Conservation (phyloP, 2,888 invertebrate species). For the Cynaeus angustus region DNA sequence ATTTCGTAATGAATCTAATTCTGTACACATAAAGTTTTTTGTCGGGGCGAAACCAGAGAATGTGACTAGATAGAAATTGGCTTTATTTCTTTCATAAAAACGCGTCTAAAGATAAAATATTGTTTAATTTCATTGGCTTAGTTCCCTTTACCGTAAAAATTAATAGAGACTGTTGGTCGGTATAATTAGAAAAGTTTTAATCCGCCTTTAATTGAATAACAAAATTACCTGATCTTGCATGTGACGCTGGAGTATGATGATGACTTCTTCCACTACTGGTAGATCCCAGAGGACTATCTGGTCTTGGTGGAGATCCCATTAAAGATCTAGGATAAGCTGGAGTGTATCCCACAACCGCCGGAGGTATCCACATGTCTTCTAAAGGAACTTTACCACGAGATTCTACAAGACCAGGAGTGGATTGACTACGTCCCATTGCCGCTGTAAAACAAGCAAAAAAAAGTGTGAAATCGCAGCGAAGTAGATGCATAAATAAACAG, state of each 20-base stretch:
- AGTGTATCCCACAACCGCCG: slow-evolving; percentile 67
- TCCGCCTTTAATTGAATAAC: no score
- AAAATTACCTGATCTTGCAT: slow-evolving; percentile 68
- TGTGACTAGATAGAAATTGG: no score
- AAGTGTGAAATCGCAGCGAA: slow-evolving; percentile 4
- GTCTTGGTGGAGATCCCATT: slow-evolving; percentile 71
- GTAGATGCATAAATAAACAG: slow-evolving; percentile 35
- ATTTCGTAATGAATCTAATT: no score
- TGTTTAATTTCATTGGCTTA: no score
- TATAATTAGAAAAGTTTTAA: no score
- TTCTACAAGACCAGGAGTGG: slow-evolving; percentile 96
- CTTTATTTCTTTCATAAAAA: no score
- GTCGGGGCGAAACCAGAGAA: no score
- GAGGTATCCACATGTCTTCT: slow-evolving; percentile 88
- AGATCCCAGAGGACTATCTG: slow-evolving; percentile 73
- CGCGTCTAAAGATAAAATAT: no score
- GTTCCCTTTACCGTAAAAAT: no score
- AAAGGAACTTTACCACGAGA: slow-evolving; percentile 91
- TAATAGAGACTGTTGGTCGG: no score
- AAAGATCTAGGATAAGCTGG: slow-evolving; percentile 68
- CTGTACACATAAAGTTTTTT: no score
- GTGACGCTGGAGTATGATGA: slow-evolving; percentile 69
- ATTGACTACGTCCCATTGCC: slow-evolving; percentile 96
- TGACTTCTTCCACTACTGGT: slow-evolving; percentile 72
- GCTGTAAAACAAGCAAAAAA: slow-evolving; percentile 75